Conservation (phyloP, 2,797 vertebrate genomes). For the Diplodus puntazzo region DNA sequence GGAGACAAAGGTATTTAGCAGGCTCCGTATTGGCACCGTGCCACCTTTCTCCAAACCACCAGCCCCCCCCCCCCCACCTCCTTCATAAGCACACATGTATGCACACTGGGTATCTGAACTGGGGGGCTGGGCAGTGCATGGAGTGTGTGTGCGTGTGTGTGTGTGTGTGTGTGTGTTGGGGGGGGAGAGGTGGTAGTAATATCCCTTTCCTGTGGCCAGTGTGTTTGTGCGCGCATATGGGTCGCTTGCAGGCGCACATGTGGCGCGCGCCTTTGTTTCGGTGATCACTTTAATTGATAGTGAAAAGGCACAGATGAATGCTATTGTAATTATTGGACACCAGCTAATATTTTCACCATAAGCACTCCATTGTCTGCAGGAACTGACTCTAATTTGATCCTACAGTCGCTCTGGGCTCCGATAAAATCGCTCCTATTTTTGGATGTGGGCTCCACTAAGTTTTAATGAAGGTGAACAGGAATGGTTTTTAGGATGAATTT, state of each 20-base stretch:
- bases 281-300: conserved; percentile 80
- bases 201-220: conserved; percentile 64
- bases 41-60: conserved; percentile 80
- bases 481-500: conserved; percentile 71
- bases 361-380: conserved; percentile 69
- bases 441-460: conserved; percentile 60
- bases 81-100: conserved; percentile 62
- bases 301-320: conserved; percentile 77
- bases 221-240: conserved; percentile 51
- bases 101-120: conserved; percentile 68
- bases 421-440: conserved; percentile 75
- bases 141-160: conserved; percentile 35
- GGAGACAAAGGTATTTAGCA: conserved; percentile 86
- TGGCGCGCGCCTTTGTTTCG: conserved; percentile 66
- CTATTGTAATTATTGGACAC: conserved; percentile 71
- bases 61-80: conserved; percentile 1
- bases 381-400: conserved; percentile 75
- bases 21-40: conserved; percentile 77
- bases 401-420: conserved; percentile 66
- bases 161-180: conserved; percentile 8
- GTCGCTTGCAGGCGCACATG: conserved; percentile 58
- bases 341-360: conserved; percentile 74
- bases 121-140: conserved; percentile 60
- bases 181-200: conserved; percentile 47
- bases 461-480: conserved; percentile 77